A percentile compares a stretch with the other conserved stretches of the same genome.
Evolutionary conservation across 2,797 vertebrate species (phyloP).

Genomic region (Rhyacichthys aspro): DNA sequence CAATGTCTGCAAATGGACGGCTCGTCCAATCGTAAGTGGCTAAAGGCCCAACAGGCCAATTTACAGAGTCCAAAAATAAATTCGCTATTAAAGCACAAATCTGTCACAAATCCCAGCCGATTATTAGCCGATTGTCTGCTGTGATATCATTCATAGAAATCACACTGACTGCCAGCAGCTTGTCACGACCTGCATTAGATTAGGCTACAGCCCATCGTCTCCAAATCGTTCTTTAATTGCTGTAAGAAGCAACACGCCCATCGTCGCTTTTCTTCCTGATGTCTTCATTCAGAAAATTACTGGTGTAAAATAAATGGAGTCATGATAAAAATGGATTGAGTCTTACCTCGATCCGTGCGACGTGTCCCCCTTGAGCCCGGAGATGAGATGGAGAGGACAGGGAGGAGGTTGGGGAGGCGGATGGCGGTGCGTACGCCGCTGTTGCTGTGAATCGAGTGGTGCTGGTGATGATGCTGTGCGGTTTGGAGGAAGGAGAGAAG

Average conservation of each 20-base stretch:
- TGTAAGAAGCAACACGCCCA: conserved; percentile 54
- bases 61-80: conserved; percentile 21
- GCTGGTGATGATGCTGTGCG: conserved; percentile 56
- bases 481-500: conserved; percentile 56
- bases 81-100: conserved; percentile 26
- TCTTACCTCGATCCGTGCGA: conserved; percentile 58
- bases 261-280: conserved; percentile 23
- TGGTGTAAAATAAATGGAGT: not conserved
- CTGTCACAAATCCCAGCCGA: conserved; percentile 12
- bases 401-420: conserved; percentile 51
- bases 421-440: conserved; percentile 59
- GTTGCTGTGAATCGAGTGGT: conserved; percentile 60
- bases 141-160: conserved; percentile 42
- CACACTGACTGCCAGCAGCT: conserved; percentile 15
- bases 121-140: conserved; percentile 9
- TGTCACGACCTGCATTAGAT: conserved; percentile 59
- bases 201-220: conserved; percentile 31
- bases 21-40: not conserved
- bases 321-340: not conserved
- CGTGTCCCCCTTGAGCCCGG: conserved; percentile 34
- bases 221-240: conserved; percentile 53
- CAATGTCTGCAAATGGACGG: not conserved
- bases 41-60: conserved; percentile 46
- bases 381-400: conserved; percentile 54
- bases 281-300: conserved; percentile 4